A percentile compares a stretch with the other conserved stretches of the same genome.
These are phyloP conservation scores for Penaeus indicus DNA, from an alignment of 1,140 invertebrate species.

Conservation along the genomic window DNA sequence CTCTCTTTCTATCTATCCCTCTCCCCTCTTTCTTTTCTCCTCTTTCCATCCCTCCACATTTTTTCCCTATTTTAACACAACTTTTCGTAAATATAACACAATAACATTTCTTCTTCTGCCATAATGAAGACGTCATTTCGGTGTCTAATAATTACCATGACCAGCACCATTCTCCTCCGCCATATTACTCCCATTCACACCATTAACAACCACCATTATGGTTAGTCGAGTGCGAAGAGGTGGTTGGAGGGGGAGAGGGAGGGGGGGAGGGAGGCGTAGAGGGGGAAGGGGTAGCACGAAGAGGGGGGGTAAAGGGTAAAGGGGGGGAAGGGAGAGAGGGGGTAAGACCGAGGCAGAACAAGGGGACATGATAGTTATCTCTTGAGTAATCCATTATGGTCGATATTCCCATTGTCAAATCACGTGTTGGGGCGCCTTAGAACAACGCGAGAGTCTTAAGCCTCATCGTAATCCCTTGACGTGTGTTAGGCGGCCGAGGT, in stretches of 20 bases:
- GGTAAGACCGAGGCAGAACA: too few relatives aligned
- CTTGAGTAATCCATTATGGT: slow-evolving; percentile 10
- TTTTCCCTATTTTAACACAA: neutral
- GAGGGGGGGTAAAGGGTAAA: neutral
- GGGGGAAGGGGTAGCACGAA: neutral
- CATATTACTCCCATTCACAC: slow-evolving; percentile 25
- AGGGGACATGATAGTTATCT: slow-evolving; percentile 24
- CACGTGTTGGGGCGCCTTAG: slow-evolving; percentile 1
- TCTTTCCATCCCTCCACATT: neutral
- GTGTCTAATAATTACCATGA: slow-evolving; percentile 10
- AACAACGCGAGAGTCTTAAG: too few relatives aligned
- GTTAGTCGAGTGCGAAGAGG: too few relatives aligned
- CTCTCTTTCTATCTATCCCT: neutral
- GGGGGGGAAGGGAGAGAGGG: neutral
- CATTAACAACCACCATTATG: neutral
- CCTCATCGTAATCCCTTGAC: too few relatives aligned
- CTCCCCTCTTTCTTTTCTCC: neutral
- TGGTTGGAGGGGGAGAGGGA: too few relatives aligned
- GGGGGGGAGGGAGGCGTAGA: too few relatives aligned
- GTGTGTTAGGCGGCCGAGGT: too few relatives aligned
- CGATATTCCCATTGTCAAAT: slow-evolving; percentile 20
- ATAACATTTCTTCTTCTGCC: neutral
- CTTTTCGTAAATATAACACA: neutral
- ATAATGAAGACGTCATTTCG: neutral
- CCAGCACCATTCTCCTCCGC: slow-evolving; percentile 20